A percentile compares a stretch with the other conserved stretches of the same genome.
Conservation (phyloP, 2,888 invertebrate species). For the Coenonympha glycerion region DNA sequence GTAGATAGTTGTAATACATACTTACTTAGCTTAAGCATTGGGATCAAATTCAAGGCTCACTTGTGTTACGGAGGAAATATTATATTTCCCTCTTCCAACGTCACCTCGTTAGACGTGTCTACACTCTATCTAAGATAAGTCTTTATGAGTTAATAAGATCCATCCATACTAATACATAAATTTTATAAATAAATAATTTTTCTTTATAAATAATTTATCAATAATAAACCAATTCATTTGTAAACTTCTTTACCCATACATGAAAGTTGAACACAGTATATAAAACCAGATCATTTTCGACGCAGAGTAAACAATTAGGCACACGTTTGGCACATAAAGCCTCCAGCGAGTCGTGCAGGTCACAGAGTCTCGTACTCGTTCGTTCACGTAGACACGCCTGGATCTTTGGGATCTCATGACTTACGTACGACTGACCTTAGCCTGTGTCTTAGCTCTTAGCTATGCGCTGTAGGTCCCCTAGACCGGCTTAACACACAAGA, state of each 20-base stretch:
- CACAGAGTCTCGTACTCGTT: constrained; percentile 10
- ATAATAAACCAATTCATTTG: no score
- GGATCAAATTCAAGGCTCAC: background rate
- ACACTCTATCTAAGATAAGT: no score
- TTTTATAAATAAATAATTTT: no score
- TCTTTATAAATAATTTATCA: no score
- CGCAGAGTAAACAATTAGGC: constrained; percentile 1
- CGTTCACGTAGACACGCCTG: constrained; percentile 1
- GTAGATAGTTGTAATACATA: background rate
- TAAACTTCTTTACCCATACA: no score
- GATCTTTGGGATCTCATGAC: no score
- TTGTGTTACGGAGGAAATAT: background rate
- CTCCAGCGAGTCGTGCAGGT: constrained; percentile 19
- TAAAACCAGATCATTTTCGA: background rate
- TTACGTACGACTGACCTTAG: background rate
- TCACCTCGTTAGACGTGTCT: background rate
- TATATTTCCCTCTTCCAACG: background rate
- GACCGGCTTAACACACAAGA: background rate
- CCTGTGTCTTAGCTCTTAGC: constrained; percentile 4
- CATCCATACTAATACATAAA: no score
- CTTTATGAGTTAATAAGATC: no score
- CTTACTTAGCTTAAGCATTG: background rate
- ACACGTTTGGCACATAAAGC: constrained; percentile 4
- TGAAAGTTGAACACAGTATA: background rate
- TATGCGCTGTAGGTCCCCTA: constrained; percentile 8